phyloP scores from a whole-genome alignment of 2,888 invertebrate species.

The Salpingus planirostris region DNA sequence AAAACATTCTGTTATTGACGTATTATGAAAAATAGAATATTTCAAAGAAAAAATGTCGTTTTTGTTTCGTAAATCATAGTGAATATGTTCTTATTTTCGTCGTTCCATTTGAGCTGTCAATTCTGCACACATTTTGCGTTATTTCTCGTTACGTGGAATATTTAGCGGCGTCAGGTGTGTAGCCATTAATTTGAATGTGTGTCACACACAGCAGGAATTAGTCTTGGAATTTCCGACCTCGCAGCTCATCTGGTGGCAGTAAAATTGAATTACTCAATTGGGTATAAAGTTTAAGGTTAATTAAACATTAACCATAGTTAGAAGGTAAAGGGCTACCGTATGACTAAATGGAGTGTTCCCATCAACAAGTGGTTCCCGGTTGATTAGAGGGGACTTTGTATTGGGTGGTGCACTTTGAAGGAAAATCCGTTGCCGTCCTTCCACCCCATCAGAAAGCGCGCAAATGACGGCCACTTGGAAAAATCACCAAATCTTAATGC shows the following conservation, averaged over 20 bases:
- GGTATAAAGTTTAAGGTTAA: conserved; percentile 24
- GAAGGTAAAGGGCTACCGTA: conserved; percentile 20
- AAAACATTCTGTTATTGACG: too few species aligned
- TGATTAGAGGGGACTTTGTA: conserved; percentile 11
- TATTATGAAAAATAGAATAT: too few species aligned
- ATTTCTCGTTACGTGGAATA: too few species aligned
- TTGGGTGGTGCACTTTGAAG: conserved; percentile 6
- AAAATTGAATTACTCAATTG: conserved; percentile 22
- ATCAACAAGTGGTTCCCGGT: conserved; percentile 35
- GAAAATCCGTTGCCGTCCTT: too few species aligned
- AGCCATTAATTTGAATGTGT: conserved; percentile 16
- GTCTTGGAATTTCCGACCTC: conserved; percentile 14
- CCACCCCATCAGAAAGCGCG: conserved; percentile 2
- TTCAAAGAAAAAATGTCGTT: too few species aligned
- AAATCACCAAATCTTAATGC: conserved; percentile 12
- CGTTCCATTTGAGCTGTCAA: too few species aligned
- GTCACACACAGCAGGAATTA: conserved; percentile 14
- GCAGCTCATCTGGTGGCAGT: conserved; percentile 17
- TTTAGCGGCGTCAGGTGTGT: too few species aligned
- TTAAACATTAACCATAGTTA: conserved; percentile 22
- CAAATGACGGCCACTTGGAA: conserved; percentile 5
- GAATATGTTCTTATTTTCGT: too few species aligned
- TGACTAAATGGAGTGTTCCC: conserved; percentile 23
- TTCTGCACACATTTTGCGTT: too few species aligned
- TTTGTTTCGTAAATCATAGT: too few species aligned